Evolutionary conservation across 2,113 vertebrate genomes (phyloP), one percentile per base, ranked within the genome.

Genomic region (Paradisaea rubra): DNA sequence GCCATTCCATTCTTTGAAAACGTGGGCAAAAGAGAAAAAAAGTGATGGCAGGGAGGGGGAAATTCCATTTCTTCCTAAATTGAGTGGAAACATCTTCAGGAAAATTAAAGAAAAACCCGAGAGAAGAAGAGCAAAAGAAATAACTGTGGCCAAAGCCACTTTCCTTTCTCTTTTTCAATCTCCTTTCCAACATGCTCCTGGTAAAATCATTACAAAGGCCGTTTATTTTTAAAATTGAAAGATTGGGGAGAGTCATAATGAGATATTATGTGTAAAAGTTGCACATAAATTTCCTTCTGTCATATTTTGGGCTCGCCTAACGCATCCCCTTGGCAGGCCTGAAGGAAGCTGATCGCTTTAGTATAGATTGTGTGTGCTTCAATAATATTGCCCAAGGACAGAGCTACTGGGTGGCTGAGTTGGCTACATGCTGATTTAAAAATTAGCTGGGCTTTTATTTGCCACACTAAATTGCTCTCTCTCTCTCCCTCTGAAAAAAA

Each of bases 261-360:
- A 98, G 98, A 98, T 98, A 98, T 98, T 98, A 98, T 98, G 98
- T 98, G 98, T 98, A 98, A 98, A 98, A 98, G 98, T 98, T 98
- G 98, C 98, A 98, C 98, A 98, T 98, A 98, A 98, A 98, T 98
- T 98, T 98, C 98, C 97, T 97, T 97, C 97, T 98, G 98, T 98
- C 98, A 98, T 98, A 98, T 98, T 98, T 98, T 98, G 98, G 97
- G 95, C 97, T 98, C 81, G 17, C 63, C 97, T 98, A 98, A 98
- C 96, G 90, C 97, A 97, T 98, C 97, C 96, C 97, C 91, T 98
- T 98, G 98, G 97, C 97, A 98, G 97, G 98, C 97, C 86, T 81
- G 96, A 97, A 97, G 95, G 96, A 97, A 97, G 97, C 91, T 98
- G 98, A 98, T 98, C 97, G 1, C 96, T 98, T 98, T 98, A 98